Evolutionary conservation across 2,888 invertebrate species (phyloP).

Genomic region (Limenitis camilla): DNA sequence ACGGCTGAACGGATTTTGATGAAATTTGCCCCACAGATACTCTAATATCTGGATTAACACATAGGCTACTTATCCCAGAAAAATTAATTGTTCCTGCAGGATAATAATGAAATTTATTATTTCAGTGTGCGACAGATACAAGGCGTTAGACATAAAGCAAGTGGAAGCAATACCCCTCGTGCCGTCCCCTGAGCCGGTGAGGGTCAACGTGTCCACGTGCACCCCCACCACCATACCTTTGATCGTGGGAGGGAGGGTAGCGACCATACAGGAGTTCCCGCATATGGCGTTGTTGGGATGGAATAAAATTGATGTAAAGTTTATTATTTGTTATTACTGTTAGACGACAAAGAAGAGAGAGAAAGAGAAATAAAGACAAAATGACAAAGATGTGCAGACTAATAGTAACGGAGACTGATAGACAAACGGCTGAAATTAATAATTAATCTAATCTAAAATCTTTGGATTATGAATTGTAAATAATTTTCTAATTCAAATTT

Average conservation of each 20-base stretch:
- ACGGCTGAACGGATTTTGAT: no score
- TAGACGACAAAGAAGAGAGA: background rate
- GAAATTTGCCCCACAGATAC: no score
- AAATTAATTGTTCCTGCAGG: no score
- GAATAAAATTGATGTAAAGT: slow-evolving; percentile 42
- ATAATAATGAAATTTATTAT: background rate
- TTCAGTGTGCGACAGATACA: slow-evolving; percentile 76
- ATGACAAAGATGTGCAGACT: no score
- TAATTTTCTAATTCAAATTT: no score
- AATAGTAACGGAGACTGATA: no score
- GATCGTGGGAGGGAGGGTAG: slow-evolving; percentile 74
- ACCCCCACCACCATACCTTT: slow-evolving; percentile 64
- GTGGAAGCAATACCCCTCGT: slow-evolving; percentile 71
- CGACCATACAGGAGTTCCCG: slow-evolving; percentile 73
- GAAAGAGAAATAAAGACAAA: background rate
- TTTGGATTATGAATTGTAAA: no score
- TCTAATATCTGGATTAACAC: no score
- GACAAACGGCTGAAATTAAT: no score
- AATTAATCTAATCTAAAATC: no score
- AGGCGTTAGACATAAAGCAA: slow-evolving; percentile 54
- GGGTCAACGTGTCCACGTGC: slow-evolving; percentile 66
- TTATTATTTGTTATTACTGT: background rate
- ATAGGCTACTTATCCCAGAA: no score
- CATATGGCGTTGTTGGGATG: slow-evolving; percentile 74
- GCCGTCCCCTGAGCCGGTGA: slow-evolving; percentile 60